A percentile compares a stretch with the other conserved stretches of the same genome.
Evolutionary conservation across 2,888 invertebrate genomes (phyloP).

Genomic region (Idaea biselata): DNA sequence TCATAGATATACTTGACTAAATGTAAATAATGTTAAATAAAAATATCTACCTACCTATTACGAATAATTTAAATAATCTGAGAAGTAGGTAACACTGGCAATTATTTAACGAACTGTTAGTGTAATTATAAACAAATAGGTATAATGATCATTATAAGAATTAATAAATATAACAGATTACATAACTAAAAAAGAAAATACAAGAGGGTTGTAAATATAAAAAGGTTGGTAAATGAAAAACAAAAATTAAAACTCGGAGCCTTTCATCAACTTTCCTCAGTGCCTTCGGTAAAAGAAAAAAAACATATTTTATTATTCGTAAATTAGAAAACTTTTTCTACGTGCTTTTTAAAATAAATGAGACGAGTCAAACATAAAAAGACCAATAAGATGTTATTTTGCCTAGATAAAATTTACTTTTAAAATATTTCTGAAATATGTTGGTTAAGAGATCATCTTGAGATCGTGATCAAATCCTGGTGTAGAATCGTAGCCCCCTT

Average conservation of each 20-base stretch:
- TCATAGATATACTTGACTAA: no score
- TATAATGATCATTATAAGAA: conserved; percentile 7
- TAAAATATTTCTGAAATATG: background rate
- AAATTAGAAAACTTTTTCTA: conserved; percentile 72
- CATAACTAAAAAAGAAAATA: conserved; percentile 40
- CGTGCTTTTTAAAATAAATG: conserved; percentile 52
- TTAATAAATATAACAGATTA: conserved; percentile 11
- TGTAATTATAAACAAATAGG: no score
- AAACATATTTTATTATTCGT: conserved; percentile 70
- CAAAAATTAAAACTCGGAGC: conserved; percentile 67
- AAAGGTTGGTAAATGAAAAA: conserved; percentile 63
- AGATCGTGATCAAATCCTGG: no score
- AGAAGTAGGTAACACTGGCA: no score
- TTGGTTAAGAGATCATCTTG: no score
- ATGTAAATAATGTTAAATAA: no score
- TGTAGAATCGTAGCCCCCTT: no score
- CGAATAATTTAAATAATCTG: no score
- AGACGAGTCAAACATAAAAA: conserved; percentile 36
- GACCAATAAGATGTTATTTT: background rate
- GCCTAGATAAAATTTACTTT: background rate
- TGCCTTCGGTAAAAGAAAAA: conserved; percentile 59
- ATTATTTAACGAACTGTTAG: no score
- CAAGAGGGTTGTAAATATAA: conserved; percentile 55
- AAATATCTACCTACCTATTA: no score
- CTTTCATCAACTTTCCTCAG: conserved; percentile 64